phyloP scores from a whole-genome alignment of 2,888 invertebrate genomes.

The Melanostoma scalare region DNA sequence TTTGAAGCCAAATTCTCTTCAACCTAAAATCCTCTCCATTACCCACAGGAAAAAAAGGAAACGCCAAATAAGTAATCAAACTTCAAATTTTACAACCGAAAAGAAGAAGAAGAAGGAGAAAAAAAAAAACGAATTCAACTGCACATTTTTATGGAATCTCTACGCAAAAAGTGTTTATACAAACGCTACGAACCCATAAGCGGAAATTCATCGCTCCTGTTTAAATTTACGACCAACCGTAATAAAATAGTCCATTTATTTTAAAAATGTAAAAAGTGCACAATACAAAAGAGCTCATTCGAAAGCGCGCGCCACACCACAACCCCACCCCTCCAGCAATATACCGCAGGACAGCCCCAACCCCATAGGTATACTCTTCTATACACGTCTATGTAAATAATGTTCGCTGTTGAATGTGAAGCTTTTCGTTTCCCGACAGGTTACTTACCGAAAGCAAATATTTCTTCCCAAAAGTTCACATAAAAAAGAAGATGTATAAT shows the following conservation, averaged over 20 bases:
- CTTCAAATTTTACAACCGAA: conserved; percentile 67
- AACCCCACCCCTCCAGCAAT: not conserved
- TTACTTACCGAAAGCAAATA: conserved; percentile 64
- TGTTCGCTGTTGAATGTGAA: conserved; percentile 69
- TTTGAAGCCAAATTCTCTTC: not conserved
- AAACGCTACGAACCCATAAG: conserved; percentile 49
- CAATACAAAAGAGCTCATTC: conserved; percentile 42
- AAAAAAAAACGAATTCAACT: conserved; percentile 50
- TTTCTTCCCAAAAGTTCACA: conserved; percentile 41
- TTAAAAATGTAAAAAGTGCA: conserved; percentile 66
- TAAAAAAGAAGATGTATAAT: conserved; percentile 41
- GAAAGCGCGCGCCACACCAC: conserved; percentile 27
- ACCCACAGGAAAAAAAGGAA: not conserved
- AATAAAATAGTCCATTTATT: conserved; percentile 72
- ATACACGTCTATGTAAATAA: conserved; percentile 62
- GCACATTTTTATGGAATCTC: conserved; percentile 57
- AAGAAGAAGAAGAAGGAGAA: conserved; percentile 29
- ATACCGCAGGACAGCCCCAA: conserved; percentile 22
- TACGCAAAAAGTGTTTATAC: conserved; percentile 47
- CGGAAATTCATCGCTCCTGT: conserved; percentile 69
- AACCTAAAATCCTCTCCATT: not conserved
- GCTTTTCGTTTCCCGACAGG: conserved; percentile 64
- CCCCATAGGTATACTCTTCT: conserved; percentile 38
- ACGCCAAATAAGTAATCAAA: conserved; percentile 54
- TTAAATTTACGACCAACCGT: conserved; percentile 69